A percentile compares a stretch with the other conserved stretches of the same genome.
Conservation (phyloP, 1,140 invertebrate species). For the Colletes gigas region DNA sequence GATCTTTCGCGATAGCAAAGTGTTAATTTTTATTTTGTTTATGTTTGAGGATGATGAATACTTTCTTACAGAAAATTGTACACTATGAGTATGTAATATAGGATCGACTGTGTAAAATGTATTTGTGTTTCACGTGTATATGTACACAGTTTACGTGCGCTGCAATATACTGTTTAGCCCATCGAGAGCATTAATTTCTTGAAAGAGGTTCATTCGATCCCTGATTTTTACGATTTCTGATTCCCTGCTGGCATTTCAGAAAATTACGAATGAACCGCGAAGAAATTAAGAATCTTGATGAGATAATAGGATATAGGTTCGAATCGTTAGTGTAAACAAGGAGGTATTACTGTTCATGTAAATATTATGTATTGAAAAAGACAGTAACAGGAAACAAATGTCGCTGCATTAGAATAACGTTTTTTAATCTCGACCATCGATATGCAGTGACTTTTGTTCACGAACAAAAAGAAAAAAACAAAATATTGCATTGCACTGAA, state of each 20-base stretch:
- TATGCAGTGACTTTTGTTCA: background rate
- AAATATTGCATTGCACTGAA: slow-evolving; percentile 22
- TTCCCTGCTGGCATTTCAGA: background rate
- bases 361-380: slow-evolving; percentile 33
- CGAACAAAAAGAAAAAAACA: background rate
- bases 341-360: slow-evolving; percentile 20
- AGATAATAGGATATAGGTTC: slow-evolving; percentile 1
- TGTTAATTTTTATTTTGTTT: background rate
- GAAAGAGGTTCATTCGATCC: background rate
- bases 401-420: background rate
- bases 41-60: background rate
- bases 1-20: background rate
- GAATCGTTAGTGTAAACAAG: slow-evolving; percentile 1
- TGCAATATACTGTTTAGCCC: background rate
- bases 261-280: background rate
- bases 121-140: slow-evolving; percentile 13
- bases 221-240: background rate
- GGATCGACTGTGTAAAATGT: slow-evolving; percentile 11
- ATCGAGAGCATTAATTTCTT: background rate
- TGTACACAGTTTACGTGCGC: background rate
- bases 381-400: slow-evolving; percentile 8
- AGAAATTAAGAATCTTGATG: slow-evolving; percentile 10
- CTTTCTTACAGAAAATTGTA: slow-evolving; percentile 2
- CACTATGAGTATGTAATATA: slow-evolving; percentile 13
- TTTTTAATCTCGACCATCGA: slow-evolving; percentile 10